Percentiles rank a stretch among this genome's conserved stretches.
Conservation (phyloP, 2,113 vertebrate species). For the Bettongia penicillata region DNA sequence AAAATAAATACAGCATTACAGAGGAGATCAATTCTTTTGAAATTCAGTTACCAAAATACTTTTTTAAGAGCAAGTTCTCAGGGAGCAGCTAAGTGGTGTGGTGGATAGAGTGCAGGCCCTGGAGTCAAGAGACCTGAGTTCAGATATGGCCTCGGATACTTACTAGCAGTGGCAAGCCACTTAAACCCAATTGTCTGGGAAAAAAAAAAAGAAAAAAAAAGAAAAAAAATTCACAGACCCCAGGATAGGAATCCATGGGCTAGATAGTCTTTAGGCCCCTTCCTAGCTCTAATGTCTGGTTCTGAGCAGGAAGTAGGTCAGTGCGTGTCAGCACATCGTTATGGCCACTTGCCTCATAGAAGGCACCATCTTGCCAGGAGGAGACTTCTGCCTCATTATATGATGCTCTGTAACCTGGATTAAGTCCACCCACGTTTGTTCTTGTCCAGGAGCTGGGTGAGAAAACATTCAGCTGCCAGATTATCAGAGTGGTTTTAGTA, state of each 20-base stretch:
- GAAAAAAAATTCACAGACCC: neutral
- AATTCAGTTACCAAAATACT: neutral
- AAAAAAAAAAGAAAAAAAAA: no score
- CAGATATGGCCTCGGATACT: neutral
- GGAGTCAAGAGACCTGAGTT: neutral
- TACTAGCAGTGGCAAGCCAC: neutral
- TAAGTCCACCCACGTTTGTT: neutral
- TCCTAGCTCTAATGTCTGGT: neutral
- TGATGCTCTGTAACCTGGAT: neutral
- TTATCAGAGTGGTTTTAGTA: neutral
- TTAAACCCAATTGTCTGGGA: neutral
- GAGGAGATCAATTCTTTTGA: neutral
- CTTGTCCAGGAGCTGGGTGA: neutral
- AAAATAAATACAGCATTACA: neutral
- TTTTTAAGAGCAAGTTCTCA: neutral
- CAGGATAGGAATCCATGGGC: neutral
- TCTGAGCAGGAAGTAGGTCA: neutral
- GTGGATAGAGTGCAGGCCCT: neutral
- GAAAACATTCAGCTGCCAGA: neutral
- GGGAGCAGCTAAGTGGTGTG: neutral
- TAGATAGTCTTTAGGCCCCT: neutral
- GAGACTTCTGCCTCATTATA: neutral
- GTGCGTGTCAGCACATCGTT: rapidly evolving
- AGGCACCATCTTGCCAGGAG: neutral
- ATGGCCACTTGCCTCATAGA: neutral